These are phyloP conservation scores for Palythoa heliodiscus DNA, from an alignment of 92 coral and sea anemone species.

Conservation along the genomic window DNA sequence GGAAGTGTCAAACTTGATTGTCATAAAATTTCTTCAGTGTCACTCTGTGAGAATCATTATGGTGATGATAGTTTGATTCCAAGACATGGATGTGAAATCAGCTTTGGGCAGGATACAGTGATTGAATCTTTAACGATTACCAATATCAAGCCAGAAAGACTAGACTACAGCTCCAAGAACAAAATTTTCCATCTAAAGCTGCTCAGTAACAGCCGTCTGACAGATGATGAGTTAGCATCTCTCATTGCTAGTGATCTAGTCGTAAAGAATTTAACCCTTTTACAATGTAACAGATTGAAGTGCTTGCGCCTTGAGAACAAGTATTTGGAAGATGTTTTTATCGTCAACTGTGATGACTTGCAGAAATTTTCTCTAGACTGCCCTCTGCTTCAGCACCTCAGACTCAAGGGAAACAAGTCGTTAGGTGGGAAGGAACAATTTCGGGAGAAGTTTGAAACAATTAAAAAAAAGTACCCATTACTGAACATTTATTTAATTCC, in stretches of 20 bases:
- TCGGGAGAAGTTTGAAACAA: slow-evolving; percentile 33
- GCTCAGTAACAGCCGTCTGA: slow-evolving; percentile 27
- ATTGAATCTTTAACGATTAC: slow-evolving; percentile 46
- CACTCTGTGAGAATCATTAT: slow-evolving; percentile 42
- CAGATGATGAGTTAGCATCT: slow-evolving; percentile 33
- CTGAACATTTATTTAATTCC: background rate
- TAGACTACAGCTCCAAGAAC: slow-evolving; percentile 29
- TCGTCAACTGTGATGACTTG: slow-evolving; percentile 33
- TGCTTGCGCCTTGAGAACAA: background rate
- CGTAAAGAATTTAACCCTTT: slow-evolving; percentile 34
- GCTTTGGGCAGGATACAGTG: slow-evolving; percentile 44
- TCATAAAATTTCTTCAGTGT: slow-evolving; percentile 29
- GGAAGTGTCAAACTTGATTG: slow-evolving; percentile 34
- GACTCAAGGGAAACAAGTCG: slow-evolving; percentile 27
- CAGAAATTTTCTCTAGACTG: slow-evolving; percentile 37
- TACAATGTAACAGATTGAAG: background rate
- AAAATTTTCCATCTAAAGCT: slow-evolving; percentile 32
- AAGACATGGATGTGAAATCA: background rate
- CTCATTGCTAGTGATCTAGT: slow-evolving; percentile 31
- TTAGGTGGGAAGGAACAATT: slow-evolving; percentile 33
- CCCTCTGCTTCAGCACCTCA: slow-evolving; percentile 31
- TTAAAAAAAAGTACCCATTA: slow-evolving; percentile 38
- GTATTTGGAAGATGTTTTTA: slow-evolving; percentile 38
- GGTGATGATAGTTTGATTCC: background rate
- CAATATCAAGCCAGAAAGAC: slow-evolving; percentile 29